phyloP scores from a whole-genome alignment of 2,888 invertebrate species.

The Diabrotica balteata region DNA sequence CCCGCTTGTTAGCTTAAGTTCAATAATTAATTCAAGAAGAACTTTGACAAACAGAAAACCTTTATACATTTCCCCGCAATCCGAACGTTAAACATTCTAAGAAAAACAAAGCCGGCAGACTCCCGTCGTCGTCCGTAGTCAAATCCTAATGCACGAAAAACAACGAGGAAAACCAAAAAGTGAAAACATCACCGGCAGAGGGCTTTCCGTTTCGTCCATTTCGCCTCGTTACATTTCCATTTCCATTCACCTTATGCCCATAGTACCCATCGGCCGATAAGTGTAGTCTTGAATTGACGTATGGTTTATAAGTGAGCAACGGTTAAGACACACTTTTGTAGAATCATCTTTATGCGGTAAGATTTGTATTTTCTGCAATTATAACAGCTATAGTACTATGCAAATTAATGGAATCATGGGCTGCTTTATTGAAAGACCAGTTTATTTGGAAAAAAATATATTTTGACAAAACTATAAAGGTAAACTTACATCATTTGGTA shows the following conservation, averaged over 20 bases:
- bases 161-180: constrained; percentile 19
- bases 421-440: too few relatives aligned
- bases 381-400: too few relatives aligned
- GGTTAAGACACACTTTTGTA: constrained; percentile 2
- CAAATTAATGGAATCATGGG: too few relatives aligned
- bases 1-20: constrained; percentile 9
- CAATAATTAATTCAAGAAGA: constrained; percentile 26
- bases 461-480: too few relatives aligned
- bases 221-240: constrained; percentile 16
- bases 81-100: constrained; percentile 22
- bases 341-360: too few relatives aligned
- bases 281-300: neutral
- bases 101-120: constrained; percentile 18
- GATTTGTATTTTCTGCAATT: too few relatives aligned
- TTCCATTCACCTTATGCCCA: constrained; percentile 14
- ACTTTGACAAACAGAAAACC: constrained; percentile 24
- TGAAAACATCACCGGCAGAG: constrained; percentile 11
- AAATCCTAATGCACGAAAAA: constrained; percentile 21
- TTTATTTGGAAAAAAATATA: too few relatives aligned
- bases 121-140: constrained; percentile 3
- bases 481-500: too few relatives aligned
- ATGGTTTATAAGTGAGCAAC: neutral
- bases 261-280: constrained; percentile 9
- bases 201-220: constrained; percentile 9
- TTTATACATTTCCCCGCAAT: constrained; percentile 12